Evolutionary conservation across 2,797 vertebrate species (phyloP).

Genomic region (Dermochelys coriacea): DNA sequence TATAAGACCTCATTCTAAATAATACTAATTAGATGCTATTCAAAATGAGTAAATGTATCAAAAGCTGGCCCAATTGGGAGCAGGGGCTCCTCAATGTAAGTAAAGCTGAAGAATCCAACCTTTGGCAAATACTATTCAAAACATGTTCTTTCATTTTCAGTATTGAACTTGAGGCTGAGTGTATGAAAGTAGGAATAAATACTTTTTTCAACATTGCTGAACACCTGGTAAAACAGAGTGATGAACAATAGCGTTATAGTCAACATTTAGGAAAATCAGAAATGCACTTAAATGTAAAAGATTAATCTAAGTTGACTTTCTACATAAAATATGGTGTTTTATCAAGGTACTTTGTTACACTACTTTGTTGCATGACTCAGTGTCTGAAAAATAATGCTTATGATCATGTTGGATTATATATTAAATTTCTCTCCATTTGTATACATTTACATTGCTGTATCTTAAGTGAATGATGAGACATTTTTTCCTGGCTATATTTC

Average conservation of each 20-base stretch:
- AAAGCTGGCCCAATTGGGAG: background rate
- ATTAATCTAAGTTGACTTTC: background rate
- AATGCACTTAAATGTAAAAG: background rate
- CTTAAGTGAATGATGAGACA: background rate
- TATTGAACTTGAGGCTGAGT: background rate
- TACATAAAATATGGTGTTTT: background rate
- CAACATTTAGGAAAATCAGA: background rate
- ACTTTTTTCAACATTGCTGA: background rate
- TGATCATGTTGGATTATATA: background rate
- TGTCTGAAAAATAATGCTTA: background rate
- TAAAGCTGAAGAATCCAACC: background rate
- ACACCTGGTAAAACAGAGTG: background rate
- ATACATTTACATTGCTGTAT: background rate
- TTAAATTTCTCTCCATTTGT: background rate
- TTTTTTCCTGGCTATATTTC: conserved; percentile 5
- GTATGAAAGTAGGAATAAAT: background rate
- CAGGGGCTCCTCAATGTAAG: background rate
- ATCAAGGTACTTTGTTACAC: background rate
- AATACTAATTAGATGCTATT: background rate
- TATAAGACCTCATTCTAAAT: background rate
- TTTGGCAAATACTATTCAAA: background rate
- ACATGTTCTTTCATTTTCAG: background rate
- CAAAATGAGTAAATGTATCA: background rate
- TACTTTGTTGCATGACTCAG: accelerated
- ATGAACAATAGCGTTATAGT: background rate